These are phyloP conservation scores for Biston stratarius DNA, from an alignment of 2,888 invertebrate species.

Conservation along the genomic window DNA sequence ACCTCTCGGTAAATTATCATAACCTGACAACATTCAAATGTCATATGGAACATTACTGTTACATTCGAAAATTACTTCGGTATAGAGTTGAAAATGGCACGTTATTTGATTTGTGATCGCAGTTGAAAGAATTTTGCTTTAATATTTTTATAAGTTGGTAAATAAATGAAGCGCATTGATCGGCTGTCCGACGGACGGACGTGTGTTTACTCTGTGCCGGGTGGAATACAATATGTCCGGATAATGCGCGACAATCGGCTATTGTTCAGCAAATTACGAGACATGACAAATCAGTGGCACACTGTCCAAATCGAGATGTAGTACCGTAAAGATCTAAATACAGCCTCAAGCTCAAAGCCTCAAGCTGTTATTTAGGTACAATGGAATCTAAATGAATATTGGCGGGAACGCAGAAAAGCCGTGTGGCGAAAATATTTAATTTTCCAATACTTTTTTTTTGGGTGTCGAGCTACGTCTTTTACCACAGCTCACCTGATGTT, in stretches of 20 bases:
- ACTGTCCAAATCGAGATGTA: conserved; percentile 9
- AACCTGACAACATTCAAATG: conserved; percentile 49
- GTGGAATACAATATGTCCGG: conserved; percentile 52
- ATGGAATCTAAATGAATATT: not conserved
- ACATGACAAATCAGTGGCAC: conserved; percentile 63
- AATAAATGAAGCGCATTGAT: conserved; percentile 83
- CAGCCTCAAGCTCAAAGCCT: not conserved
- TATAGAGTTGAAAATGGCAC: conserved; percentile 56
- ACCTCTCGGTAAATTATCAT: conserved; percentile 37
- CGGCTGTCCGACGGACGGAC: conserved; percentile 66
- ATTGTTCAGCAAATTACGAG: conserved; percentile 55
- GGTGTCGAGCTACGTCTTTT: too few relatives aligned
- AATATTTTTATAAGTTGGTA: conserved; percentile 81
- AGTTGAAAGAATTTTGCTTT: conserved; percentile 49
- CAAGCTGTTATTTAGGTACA: conserved; percentile 10
- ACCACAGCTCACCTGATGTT: too few relatives aligned
- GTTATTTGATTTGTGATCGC: conserved; percentile 29
- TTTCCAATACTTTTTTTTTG: too few relatives aligned
- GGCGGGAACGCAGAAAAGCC: too few relatives aligned
- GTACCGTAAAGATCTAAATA: conserved; percentile 8
- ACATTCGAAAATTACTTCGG: conserved; percentile 38
- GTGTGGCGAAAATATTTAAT: too few relatives aligned
- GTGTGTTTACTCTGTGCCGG: conserved; percentile 74
- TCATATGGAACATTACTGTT: conserved; percentile 46
- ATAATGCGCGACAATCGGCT: conserved; percentile 62